phyloP scores from a whole-genome alignment of 2,888 invertebrate genomes.

The Eremobia ochroleuca region DNA sequence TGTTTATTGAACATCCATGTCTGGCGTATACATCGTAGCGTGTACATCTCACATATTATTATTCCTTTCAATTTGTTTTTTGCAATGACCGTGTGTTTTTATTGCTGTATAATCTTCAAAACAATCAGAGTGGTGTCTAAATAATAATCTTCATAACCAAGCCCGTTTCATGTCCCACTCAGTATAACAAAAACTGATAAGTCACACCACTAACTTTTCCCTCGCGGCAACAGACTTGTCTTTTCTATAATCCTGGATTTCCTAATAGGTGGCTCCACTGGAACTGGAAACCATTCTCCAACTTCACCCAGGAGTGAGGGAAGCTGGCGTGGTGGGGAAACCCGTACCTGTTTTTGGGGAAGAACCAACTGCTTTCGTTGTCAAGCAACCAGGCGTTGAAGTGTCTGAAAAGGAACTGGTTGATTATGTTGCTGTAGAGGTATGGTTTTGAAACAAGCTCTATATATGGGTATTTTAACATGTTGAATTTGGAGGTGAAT shows the following conservation, averaged over 20 bases:
- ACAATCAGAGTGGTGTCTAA: not conserved
- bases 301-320: constrained; percentile 93
- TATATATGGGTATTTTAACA: not conserved
- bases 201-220: not conserved
- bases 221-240: not conserved
- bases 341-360: constrained; percentile 93
- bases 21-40: no score
- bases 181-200: not conserved
- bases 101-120: not conserved
- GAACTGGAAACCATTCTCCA: constrained; percentile 95
- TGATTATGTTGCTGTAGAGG: constrained; percentile 87
- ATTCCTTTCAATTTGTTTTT: not conserved
- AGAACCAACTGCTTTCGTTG: constrained; percentile 94
- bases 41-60: no score
- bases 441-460: constrained; percentile 46
- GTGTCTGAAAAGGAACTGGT: constrained; percentile 91
- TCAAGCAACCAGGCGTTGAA: constrained; percentile 89
- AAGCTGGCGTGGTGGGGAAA: constrained; percentile 95
- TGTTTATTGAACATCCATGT: not conserved
- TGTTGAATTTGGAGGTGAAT: not conserved
- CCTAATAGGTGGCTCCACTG: constrained; percentile 93
- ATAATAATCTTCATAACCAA: not conserved
- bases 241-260: not conserved
- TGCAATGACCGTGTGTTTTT: not conserved
- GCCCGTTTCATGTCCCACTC: not conserved